Percentiles rank a stretch among this genome's conserved stretches.
Conservation (phyloP, 2,888 invertebrate species). For the Campopleginae sp. region DNA sequence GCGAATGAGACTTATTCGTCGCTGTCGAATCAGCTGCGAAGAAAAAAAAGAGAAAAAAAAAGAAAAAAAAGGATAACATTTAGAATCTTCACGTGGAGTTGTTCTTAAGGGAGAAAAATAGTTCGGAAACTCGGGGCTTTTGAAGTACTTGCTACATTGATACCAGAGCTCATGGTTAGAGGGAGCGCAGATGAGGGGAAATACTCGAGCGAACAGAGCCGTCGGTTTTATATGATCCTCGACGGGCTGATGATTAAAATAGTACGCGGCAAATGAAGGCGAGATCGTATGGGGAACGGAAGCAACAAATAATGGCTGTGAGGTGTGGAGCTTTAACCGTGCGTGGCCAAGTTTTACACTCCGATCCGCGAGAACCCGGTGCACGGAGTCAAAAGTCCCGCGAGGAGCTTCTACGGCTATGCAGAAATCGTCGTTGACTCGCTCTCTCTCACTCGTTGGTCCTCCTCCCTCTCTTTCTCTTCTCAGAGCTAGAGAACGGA, state of each 20-base stretch:
- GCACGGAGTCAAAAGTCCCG: constrained; percentile 33
- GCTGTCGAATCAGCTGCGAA: constrained; percentile 19
- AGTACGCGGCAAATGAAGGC: constrained; percentile 66
- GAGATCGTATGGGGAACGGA: constrained; percentile 79
- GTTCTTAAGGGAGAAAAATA: background rate
- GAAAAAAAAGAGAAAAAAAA: background rate
- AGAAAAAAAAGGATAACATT: background rate
- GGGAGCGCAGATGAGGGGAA: background rate
- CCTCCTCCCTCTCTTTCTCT: too few relatives aligned
- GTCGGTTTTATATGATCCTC: constrained; percentile 52
- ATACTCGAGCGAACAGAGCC: constrained; percentile 62
- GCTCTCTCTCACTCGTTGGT: constrained; percentile 9
- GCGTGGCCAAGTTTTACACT: constrained; percentile 77
- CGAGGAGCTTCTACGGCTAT: constrained; percentile 52
- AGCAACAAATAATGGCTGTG: constrained; percentile 83
- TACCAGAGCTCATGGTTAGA: constrained; percentile 39
- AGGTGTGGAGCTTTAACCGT: constrained; percentile 83
- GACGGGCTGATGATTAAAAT: constrained; percentile 64
- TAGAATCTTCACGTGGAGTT: background rate
- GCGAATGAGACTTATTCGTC: constrained; percentile 30
- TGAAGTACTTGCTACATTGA: constrained; percentile 64
- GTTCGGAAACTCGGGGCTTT: constrained; percentile 74
- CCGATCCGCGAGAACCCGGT: constrained; percentile 33
- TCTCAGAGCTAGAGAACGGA: constrained; percentile 66
- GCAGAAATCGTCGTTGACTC: constrained; percentile 22